Conservation (phyloP, 2,888 invertebrate species). For the Cepaea hortensis region DNA sequence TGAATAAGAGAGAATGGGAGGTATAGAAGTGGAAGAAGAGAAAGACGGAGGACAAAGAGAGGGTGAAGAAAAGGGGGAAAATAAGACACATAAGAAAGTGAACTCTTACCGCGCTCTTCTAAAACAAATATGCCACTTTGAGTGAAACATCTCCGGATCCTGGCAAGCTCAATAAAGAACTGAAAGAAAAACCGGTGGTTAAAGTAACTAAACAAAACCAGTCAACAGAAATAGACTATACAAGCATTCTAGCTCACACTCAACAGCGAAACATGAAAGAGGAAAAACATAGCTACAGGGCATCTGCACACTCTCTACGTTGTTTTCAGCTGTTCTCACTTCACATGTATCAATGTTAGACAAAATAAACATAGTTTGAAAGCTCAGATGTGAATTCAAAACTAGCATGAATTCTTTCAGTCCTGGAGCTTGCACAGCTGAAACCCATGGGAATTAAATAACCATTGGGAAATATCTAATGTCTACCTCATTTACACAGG, state of each 20-base stretch:
- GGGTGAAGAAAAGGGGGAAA: slow-evolving; percentile 51
- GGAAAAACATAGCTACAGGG: neutral
- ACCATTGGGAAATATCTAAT: too few relatives aligned
- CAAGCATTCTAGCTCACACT: slow-evolving; percentile 13
- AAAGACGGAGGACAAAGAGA: slow-evolving; percentile 24
- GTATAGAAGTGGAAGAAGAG: too few relatives aligned
- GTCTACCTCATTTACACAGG: too few relatives aligned
- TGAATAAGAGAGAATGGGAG: too few relatives aligned
- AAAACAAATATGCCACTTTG: slow-evolving; percentile 99
- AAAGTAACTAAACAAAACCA: slow-evolving; percentile 9
- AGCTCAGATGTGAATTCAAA: too few relatives aligned
- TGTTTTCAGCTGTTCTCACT: too few relatives aligned
- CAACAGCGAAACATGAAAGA: neutral
- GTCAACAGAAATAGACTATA: neutral
- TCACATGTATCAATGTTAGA: too few relatives aligned
- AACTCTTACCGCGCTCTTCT: slow-evolving; percentile 98
- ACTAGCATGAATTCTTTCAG: too few relatives aligned
- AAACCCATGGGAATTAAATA: too few relatives aligned
- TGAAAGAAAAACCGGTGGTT: slow-evolving; percentile 81
- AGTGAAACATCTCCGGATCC: slow-evolving; percentile 99
- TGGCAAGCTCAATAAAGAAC: slow-evolving; percentile 99
- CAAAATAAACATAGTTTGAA: too few relatives aligned
- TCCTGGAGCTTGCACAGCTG: too few relatives aligned
- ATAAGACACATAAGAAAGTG: slow-evolving; percentile 46
- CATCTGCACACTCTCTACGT: too few relatives aligned